Conservation (phyloP, 2,888 invertebrate species). For the Phortica okadai region DNA sequence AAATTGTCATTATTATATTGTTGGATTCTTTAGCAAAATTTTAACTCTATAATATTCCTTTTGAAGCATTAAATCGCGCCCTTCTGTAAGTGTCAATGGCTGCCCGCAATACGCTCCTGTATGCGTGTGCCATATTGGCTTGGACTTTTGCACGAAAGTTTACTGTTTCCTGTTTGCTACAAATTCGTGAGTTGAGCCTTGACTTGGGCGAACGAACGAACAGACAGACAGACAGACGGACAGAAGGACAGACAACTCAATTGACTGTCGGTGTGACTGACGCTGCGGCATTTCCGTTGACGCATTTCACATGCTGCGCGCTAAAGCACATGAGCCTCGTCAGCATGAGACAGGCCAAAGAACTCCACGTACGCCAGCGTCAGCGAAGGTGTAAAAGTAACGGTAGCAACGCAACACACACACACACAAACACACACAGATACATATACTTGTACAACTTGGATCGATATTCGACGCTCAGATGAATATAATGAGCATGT, state of each 20-base stretch:
- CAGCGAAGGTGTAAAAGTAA: neutral
- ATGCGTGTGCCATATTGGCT: too few relatives aligned
- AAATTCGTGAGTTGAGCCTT: neutral
- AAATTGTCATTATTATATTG: too few relatives aligned
- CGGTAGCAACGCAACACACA: neutral
- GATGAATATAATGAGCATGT: constrained; percentile 46
- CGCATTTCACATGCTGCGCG: constrained; percentile 15
- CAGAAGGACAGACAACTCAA: neutral
- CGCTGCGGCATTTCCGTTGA: constrained; percentile 52
- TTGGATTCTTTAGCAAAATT: too few relatives aligned
- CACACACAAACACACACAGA: neutral
- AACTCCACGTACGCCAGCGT: neutral
- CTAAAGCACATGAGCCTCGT: too few relatives aligned
- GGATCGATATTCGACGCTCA: constrained; percentile 43
- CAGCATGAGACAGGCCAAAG: too few relatives aligned
- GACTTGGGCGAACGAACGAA: neutral
- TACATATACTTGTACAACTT: neutral
- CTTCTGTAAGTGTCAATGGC: too few relatives aligned
- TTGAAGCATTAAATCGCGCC: too few relatives aligned
- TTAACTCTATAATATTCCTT: too few relatives aligned
- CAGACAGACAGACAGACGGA: neutral
- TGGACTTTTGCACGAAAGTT: neutral
- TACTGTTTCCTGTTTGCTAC: neutral
- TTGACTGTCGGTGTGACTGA: constrained; percentile 32
- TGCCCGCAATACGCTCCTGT: too few relatives aligned